Conservation (phyloP, 2,888 invertebrate species). For the Drosophila neonasuta region DNA sequence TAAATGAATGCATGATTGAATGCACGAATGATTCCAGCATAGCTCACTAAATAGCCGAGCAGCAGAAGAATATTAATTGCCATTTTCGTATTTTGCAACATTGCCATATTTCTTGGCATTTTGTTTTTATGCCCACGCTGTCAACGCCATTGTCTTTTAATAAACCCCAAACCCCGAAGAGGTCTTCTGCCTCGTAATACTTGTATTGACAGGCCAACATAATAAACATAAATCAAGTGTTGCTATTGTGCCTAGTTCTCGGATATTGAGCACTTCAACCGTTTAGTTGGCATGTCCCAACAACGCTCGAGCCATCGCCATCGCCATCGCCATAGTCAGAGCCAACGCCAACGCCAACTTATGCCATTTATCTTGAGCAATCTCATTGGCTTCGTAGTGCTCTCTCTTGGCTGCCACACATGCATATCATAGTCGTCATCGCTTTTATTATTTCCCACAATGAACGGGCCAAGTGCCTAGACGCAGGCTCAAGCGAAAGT, state of each 20-base stretch:
- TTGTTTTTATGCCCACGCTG: conserved; percentile 49
- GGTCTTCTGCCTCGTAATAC: conserved; percentile 27
- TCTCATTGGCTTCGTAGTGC: conserved; percentile 45
- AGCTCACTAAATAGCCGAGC: conserved; percentile 7
- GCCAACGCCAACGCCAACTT: conserved; percentile 30
- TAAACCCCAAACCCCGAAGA: conserved; percentile 27
- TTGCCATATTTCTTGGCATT: conserved; percentile 57
- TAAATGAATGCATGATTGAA: conserved; percentile 62
- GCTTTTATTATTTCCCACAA: conserved; percentile 58
- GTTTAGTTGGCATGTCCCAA: conserved; percentile 22
- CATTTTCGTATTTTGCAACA: conserved; percentile 43
- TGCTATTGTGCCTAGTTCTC: conserved; percentile 48
- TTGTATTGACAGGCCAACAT: conserved; percentile 67
- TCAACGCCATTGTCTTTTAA: conserved; percentile 70
- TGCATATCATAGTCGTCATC: conserved; percentile 75
- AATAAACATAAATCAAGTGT: conserved; percentile 74
- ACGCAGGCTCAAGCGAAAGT: conserved; percentile 30
- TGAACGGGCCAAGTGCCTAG: conserved; percentile 23
- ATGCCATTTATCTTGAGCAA: conserved; percentile 66
- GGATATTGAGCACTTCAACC: conserved; percentile 37
- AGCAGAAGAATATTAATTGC: conserved; percentile 60
- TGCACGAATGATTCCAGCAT: conserved; percentile 44
- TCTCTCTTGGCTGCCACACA: conserved; percentile 49
- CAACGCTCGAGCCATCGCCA: conserved; percentile 19
- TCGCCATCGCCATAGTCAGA: conserved; percentile 9